These are phyloP conservation scores for Harlomillsia oculata DNA, from an alignment of 1,140 invertebrate genomes.

Conservation along the genomic window DNA sequence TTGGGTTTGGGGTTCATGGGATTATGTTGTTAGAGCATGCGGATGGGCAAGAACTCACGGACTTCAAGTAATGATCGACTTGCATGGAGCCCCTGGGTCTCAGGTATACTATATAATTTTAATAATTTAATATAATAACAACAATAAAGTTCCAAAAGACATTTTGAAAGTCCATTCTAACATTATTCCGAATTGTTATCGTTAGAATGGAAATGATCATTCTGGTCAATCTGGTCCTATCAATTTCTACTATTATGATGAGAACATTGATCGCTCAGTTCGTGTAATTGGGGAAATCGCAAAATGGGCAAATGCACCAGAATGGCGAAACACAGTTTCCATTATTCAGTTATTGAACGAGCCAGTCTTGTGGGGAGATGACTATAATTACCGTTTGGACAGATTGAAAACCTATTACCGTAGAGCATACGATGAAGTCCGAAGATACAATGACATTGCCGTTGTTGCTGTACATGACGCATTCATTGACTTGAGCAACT, in stretches of 20 bases:
- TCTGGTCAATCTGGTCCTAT: constrained; percentile 21
- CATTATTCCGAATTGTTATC: neutral
- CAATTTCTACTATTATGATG: constrained; percentile 22
- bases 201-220: constrained; percentile 31
- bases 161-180: neutral
- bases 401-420: constrained; percentile 19
- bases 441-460: constrained; percentile 5
- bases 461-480: constrained; percentile 32
- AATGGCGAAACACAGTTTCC: constrained; percentile 28
- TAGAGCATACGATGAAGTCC: constrained; percentile 21
- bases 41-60: constrained; percentile 29
- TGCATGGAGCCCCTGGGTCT: constrained; percentile 31
- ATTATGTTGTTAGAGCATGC: constrained; percentile 25
- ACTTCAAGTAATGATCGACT: constrained; percentile 29
- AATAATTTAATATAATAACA: neutral
- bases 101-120: constrained; percentile 10
- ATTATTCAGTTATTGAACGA: constrained; percentile 33
- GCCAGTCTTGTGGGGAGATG: constrained; percentile 30
- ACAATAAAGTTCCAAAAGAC: neutral
- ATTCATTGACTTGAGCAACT: constrained; percentile 25
- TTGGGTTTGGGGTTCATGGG: constrained; percentile 32
- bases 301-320: constrained; percentile 1
- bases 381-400: constrained; percentile 23
- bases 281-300: constrained; percentile 22
- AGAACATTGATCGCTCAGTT: constrained; percentile 17